phyloP scores from a whole-genome alignment of 2,113 vertebrate species.

The Acanthochromis polyacanthus region DNA sequence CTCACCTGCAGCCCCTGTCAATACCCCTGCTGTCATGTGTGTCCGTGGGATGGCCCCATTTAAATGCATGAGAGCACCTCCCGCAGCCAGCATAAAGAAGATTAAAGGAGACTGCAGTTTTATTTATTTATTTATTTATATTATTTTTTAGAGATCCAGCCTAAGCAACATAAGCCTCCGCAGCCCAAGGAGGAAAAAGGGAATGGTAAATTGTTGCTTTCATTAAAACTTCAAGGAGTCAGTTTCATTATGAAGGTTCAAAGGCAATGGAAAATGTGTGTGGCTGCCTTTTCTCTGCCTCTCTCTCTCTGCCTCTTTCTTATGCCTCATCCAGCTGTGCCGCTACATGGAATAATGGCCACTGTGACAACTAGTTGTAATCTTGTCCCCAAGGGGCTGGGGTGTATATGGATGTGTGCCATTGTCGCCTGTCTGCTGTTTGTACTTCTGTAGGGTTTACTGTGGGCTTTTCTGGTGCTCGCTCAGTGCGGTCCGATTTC shows the following conservation, averaged over 20 bases:
- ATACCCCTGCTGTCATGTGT: slow-evolving; percentile 57
- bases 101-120: slow-evolving; percentile 78
- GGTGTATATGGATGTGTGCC: slow-evolving; percentile 23
- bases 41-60: slow-evolving; percentile 76
- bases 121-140: slow-evolving; percentile 36
- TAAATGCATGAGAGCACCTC: slow-evolving; percentile 84
- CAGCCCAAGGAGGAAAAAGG: slow-evolving; percentile 67
- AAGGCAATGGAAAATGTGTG: slow-evolving; percentile 73
- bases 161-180: slow-evolving; percentile 61
- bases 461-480: slow-evolving; percentile 3
- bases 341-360: slow-evolving; percentile 52
- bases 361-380: slow-evolving; percentile 46
- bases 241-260: slow-evolving; percentile 81
- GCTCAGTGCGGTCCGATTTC: slow-evolving; percentile 3
- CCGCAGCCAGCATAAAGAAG: slow-evolving; percentile 75
- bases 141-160: slow-evolving; percentile 52
- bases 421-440: slow-evolving; percentile 9
- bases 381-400: slow-evolving; percentile 34
- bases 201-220: slow-evolving; percentile 83
- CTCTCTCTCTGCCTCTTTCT: slow-evolving; percentile 18
- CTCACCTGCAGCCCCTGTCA: slow-evolving; percentile 63
- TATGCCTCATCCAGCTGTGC: slow-evolving; percentile 18
- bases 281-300: slow-evolving; percentile 37
- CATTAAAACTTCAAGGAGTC: slow-evolving; percentile 86
- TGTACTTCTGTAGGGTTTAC: slow-evolving; percentile 14